Evolutionary conservation across 2,888 invertebrate genomes (phyloP).

Genomic region (Zeuzera pyrina): DNA sequence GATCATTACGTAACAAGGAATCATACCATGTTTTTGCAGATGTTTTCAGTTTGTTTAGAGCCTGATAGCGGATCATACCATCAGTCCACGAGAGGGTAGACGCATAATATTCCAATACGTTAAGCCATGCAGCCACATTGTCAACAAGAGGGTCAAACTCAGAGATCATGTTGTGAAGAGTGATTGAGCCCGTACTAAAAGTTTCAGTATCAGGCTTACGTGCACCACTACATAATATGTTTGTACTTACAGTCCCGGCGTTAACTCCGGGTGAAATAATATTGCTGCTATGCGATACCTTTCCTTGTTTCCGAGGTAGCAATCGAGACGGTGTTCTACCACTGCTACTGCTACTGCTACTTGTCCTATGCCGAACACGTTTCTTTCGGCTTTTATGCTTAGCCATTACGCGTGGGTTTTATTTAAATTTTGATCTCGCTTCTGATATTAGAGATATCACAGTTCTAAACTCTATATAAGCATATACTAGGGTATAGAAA

Average conservation of each 20-base stretch:
- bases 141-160: slow-evolving; percentile 18
- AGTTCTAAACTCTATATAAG: no score
- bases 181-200: slow-evolving; percentile 3
- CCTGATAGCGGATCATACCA: slow-evolving; percentile 7
- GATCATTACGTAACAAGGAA: slow-evolving; percentile 10
- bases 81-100: slow-evolving; percentile 13
- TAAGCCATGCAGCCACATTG: slow-evolving; percentile 16
- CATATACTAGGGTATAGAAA: no score
- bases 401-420: slow-evolving; percentile 1
- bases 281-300: not conserved
- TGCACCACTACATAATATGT: slow-evolving; percentile 2
- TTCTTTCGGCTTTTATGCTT: not conserved
- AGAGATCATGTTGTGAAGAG: slow-evolving; percentile 12
- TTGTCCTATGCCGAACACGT: not conserved
- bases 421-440: not conserved
- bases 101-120: slow-evolving; percentile 14
- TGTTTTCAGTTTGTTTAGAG: slow-evolving; percentile 10
- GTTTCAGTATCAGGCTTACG: not conserved
- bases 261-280: no score
- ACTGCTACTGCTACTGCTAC: not conserved
- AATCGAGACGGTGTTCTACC: not conserved
- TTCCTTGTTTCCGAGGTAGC: not conserved
- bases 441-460: not conserved
- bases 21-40: slow-evolving; percentile 16
- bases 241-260: not conserved